These are phyloP conservation scores for Choristoneura fumiferana DNA, from an alignment of 1,140 invertebrate species.

Conservation along the genomic window DNA sequence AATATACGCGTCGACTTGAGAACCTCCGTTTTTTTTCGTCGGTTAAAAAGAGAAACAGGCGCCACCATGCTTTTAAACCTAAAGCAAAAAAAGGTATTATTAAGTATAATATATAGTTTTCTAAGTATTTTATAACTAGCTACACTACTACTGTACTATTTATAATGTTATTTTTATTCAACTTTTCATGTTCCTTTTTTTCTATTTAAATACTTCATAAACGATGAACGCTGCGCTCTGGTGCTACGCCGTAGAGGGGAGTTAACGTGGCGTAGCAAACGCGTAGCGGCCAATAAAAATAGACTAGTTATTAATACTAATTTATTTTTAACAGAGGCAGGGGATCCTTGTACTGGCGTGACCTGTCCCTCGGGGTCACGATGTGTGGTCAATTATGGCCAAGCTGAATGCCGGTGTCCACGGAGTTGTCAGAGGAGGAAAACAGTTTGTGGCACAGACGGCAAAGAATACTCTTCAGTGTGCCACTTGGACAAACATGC, in stretches of 20 bases:
- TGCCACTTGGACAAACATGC: conserved; percentile 89
- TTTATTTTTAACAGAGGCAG: conserved; percentile 78
- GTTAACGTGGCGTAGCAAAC: neutral
- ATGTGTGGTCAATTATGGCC: conserved; percentile 88
- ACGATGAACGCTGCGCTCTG: no score
- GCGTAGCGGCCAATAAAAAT: neutral
- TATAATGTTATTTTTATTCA: no score
- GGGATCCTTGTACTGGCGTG: conserved; percentile 86
- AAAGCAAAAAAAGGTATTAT: no score
- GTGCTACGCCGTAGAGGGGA: neutral
- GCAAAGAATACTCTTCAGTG: conserved; percentile 85
- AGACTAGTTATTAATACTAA: conserved; percentile 2
- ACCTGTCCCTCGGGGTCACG: conserved; percentile 86
- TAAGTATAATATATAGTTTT: no score
- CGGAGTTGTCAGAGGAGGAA: conserved; percentile 84
- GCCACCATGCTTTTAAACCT: no score
- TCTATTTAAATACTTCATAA: no score
- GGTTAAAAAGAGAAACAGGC: no score
- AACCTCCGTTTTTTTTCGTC: no score
- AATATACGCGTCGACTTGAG: no score
- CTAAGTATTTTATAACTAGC: no score
- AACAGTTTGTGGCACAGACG: conserved; percentile 87
- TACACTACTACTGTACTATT: no score
- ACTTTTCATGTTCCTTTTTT: no score
- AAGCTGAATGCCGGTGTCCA: conserved; percentile 86